Conservation (phyloP, 1,140 invertebrate genomes). For the Pseudoatta argentina region DNA sequence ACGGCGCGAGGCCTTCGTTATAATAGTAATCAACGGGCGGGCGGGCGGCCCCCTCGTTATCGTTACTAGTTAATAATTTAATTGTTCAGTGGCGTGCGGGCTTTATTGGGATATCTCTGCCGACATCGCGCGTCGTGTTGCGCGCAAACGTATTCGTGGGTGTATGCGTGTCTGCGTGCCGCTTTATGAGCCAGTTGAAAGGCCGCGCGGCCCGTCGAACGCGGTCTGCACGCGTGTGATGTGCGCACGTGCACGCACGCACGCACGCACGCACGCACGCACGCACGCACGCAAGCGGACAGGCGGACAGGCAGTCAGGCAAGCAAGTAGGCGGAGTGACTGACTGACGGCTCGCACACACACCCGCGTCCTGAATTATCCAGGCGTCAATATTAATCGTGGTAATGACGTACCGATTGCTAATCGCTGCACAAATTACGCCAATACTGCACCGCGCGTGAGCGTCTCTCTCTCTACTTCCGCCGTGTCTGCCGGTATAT, state of each 20-base stretch:
- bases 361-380: constrained; percentile 54
- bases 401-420: constrained; percentile 70
- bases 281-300: background rate
- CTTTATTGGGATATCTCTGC: constrained; percentile 84
- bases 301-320: background rate
- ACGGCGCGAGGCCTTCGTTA: constrained; percentile 76
- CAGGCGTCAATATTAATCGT: constrained; percentile 73
- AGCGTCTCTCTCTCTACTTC: constrained; percentile 63
- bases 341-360: constrained; percentile 26
- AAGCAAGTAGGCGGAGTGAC: constrained; percentile 20
- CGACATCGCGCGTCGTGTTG: constrained; percentile 76
- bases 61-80: constrained; percentile 86
- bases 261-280: too few species aligned
- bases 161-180: background rate
- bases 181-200: constrained; percentile 42
- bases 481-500: constrained; percentile 39
- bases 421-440: constrained; percentile 73
- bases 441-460: constrained; percentile 54
- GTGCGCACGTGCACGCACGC: constrained; percentile 1
- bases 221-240: constrained; percentile 32
- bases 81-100: constrained; percentile 85
- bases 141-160: background rate
- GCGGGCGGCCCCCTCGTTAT: constrained; percentile 80
- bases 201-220: constrained; percentile 16
- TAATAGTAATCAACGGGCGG: constrained; percentile 83